A percentile compares a stretch with the other conserved stretches of the same genome.
These are phyloP conservation scores for Hippocampus barbouri DNA, from an alignment of 2,113 vertebrate species.

Conservation along the genomic window DNA sequence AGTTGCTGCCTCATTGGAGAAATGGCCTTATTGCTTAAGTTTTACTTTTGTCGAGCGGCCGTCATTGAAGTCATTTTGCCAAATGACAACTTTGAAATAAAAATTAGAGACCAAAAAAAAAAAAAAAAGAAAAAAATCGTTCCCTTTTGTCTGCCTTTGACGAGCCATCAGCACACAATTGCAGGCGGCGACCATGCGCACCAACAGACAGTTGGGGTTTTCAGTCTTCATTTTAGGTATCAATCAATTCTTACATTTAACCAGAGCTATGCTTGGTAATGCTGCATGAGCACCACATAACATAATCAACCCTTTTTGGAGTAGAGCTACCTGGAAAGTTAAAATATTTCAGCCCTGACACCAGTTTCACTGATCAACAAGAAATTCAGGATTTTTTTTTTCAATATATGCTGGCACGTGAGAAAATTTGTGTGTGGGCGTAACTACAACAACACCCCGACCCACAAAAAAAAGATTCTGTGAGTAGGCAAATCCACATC, in stretches of 20 bases:
- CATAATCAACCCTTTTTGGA: neutral
- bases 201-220: neutral
- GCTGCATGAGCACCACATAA: neutral
- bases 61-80: constrained; percentile 29
- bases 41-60: constrained; percentile 49
- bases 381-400: neutral
- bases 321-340: neutral
- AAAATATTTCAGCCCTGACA: neutral
- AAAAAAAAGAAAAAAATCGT: neutral
- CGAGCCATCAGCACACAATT: constrained; percentile 9
- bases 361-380: neutral
- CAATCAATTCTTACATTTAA: neutral
- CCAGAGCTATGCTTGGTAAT: neutral
- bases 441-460: no score
- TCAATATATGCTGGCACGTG: no score
- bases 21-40: constrained; percentile 45
- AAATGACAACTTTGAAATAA: constrained; percentile 42
- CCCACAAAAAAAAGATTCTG: no score
- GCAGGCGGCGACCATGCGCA: constrained; percentile 1
- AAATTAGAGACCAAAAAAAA: constrained; percentile 9
- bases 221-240: neutral
- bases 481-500: no score
- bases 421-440: no score
- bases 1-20: constrained; percentile 36
- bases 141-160: constrained; percentile 6